Evolutionary conservation across 1,140 invertebrate genomes (phyloP).

Genomic region (Aphidius ervi): DNA sequence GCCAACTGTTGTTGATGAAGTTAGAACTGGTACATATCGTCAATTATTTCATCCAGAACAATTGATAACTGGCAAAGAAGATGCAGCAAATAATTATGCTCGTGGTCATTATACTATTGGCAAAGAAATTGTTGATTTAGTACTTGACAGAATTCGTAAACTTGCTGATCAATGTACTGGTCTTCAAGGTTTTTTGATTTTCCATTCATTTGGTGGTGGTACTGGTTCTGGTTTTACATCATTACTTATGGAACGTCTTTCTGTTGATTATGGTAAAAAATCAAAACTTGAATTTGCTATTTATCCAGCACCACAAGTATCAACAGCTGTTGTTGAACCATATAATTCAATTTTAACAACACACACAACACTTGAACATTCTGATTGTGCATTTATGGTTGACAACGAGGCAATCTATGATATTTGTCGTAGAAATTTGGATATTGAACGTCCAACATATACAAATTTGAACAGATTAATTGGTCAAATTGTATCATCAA

Average conservation of each 20-base stretch:
- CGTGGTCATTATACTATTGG: conserved; percentile 89
- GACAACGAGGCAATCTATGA: conserved; percentile 22
- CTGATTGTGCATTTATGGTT: conserved; percentile 62
- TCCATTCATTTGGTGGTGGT: conserved; percentile 60
- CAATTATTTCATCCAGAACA: conserved; percentile 64
- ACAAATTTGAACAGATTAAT: conserved; percentile 72
- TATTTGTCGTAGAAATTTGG: conserved; percentile 51
- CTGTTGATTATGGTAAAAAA: conserved; percentile 22
- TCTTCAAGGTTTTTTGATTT: conserved; percentile 83
- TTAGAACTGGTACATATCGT: conserved; percentile 57
- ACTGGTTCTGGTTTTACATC: conserved; percentile 78
- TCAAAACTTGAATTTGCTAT: conserved; percentile 22
- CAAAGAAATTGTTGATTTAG: conserved; percentile 80
- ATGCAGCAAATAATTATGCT: conserved; percentile 57
- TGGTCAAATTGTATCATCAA: conserved; percentile 62
- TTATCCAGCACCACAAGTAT: conserved; percentile 21
- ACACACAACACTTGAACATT: conserved; percentile 62
- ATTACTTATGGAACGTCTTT: conserved; percentile 63
- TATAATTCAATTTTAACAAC: conserved; percentile 66
- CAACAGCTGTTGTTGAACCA: conserved; percentile 67
- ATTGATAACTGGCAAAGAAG: conserved; percentile 39
- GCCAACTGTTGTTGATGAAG: conserved; percentile 39
- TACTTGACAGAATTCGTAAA: conserved; percentile 74
- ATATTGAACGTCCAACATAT: conserved; percentile 69
- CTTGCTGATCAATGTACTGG: conserved; percentile 83